Evolutionary conservation across 1,140 invertebrate genomes (phyloP).

Genomic region (Conus betulinus): DNA sequence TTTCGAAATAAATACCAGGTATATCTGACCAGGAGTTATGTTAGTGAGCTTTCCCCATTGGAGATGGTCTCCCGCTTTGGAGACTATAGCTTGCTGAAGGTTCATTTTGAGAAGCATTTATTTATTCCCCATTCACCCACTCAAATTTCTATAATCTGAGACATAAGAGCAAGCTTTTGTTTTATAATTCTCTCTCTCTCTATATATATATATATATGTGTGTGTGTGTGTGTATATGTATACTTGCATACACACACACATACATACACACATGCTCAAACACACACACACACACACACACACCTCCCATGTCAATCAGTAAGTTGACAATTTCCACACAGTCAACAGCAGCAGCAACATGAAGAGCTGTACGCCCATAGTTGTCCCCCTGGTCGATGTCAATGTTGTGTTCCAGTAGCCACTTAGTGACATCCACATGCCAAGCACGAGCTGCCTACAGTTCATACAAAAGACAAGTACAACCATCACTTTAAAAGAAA

Average conservation of each 20-base stretch:
- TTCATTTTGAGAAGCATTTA: no score
- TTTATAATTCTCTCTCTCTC: no score
- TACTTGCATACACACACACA: not conserved
- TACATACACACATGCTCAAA: constrained; percentile 16
- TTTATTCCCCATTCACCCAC: no score
- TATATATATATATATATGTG: no score
- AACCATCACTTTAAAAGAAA: not conserved
- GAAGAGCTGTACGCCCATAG: constrained; percentile 69
- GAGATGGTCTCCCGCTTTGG: no score
- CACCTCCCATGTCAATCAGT: constrained; percentile 68
- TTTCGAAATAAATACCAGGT: no score
- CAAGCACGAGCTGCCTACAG: constrained; percentile 66
- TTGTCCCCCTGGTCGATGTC: constrained; percentile 65
- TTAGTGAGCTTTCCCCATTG: no score
- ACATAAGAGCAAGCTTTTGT: no score
- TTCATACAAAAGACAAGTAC: not conserved
- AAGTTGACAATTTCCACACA: constrained; percentile 69
- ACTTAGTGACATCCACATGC: constrained; percentile 69
- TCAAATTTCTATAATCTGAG: no score
- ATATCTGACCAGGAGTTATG: no score
- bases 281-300: constrained; percentile 23
- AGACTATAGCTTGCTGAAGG: no score
- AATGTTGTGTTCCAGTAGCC: constrained; percentile 67
- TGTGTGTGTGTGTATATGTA: no score
- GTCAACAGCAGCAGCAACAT: constrained; percentile 73